These are phyloP conservation scores for Sclerurus mexicanus DNA, from an alignment of 2,113 vertebrate genomes.

Conservation along the genomic window DNA sequence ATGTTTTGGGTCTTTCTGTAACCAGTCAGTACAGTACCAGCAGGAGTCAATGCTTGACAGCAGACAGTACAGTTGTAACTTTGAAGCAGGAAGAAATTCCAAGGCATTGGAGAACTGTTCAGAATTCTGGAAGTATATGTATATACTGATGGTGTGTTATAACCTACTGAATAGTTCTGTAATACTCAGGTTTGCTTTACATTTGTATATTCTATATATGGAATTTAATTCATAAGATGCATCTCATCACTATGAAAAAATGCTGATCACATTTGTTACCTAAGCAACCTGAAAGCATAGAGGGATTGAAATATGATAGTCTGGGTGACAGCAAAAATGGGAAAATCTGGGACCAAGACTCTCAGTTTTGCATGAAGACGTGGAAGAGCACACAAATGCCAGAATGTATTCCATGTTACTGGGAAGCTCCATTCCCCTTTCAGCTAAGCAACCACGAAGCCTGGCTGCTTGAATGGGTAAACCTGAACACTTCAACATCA, in stretches of 20 bases:
- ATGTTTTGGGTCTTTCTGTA: not conserved
- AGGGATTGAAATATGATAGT: not conserved
- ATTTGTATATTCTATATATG: not conserved
- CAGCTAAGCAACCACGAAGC: not conserved
- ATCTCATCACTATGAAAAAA: not conserved
- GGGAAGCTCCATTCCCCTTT: not conserved
- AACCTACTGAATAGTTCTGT: not conserved
- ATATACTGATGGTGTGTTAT: not conserved
- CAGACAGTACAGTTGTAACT: not conserved
- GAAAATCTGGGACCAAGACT: not conserved
- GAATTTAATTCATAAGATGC: not conserved
- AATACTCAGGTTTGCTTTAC: not conserved
- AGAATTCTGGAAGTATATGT: not conserved
- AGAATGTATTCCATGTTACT: not conserved
- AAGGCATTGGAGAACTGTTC: not conserved
- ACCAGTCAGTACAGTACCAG: not conserved
- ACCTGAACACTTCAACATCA: not conserved
- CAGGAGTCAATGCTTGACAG: not conserved
- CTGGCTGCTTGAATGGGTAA: not conserved
- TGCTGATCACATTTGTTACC: rapidly evolving
- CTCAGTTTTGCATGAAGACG: not conserved
- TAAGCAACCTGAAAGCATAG: not conserved
- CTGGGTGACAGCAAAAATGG: not conserved
- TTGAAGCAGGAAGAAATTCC: not conserved
- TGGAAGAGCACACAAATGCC: not conserved